Evolutionary conservation across 1,140 invertebrate species (phyloP).

Genomic region (Campoletis sonorensis): DNA sequence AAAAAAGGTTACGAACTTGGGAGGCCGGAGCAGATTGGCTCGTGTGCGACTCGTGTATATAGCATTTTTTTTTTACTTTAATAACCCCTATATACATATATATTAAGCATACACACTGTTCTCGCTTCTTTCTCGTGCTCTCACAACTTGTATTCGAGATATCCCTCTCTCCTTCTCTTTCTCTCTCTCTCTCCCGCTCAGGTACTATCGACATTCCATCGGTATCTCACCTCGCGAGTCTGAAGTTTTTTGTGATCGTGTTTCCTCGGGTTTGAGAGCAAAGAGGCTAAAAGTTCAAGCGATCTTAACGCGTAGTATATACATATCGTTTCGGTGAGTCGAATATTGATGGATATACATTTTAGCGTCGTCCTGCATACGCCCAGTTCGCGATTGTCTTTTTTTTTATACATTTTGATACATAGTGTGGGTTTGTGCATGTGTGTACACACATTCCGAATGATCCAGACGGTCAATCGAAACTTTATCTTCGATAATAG

Average conservation of each 20-base stretch:
- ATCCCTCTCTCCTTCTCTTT: too few species aligned
- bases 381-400: not conserved
- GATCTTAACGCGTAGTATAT: not conserved
- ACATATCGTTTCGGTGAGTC: not conserved
- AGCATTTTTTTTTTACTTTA: not conserved
- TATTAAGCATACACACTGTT: not conserved
- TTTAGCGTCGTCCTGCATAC: not conserved
- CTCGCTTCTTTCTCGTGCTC: not conserved
- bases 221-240: not conserved
- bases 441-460: too few species aligned
- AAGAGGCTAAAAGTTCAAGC: slow-evolving; percentile 14
- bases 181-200: not conserved
- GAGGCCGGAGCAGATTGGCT: not conserved
- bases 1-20: slow-evolving; percentile 5
- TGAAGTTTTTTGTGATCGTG: not conserved
- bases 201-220: slow-evolving; percentile 11
- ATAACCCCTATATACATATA: not conserved
- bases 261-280: not conserved
- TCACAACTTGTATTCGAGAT: not conserved
- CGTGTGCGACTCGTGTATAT: not conserved
- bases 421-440: too few species aligned
- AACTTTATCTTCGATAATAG: too few species aligned
- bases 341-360: not conserved
- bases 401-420: not conserved
- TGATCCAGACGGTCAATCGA: too few species aligned